phyloP scores from a whole-genome alignment of 2,888 invertebrate species.

The Nomada fucata region DNA sequence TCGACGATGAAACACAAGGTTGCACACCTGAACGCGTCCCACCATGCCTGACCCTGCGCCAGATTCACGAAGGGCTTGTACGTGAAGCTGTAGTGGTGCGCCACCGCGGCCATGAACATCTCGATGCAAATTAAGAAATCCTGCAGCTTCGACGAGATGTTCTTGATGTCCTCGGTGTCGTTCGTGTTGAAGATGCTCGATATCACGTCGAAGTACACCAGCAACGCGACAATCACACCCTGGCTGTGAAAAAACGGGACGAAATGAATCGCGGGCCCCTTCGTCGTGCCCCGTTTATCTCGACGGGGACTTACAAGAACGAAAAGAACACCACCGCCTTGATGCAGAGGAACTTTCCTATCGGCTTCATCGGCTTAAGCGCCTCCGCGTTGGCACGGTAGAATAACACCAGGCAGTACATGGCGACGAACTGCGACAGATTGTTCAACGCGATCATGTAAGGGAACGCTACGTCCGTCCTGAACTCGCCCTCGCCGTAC shows the following conservation, averaged over 20 bases:
- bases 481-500: constrained; percentile 96
- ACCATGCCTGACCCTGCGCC: constrained; percentile 83
- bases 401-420: constrained; percentile 98
- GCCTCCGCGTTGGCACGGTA: constrained; percentile 95
- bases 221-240: constrained; percentile 94
- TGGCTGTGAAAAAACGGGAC: constrained; percentile 87
- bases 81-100: constrained; percentile 98
- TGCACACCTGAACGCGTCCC: constrained; percentile 82
- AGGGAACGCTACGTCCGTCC: constrained; percentile 93
- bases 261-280: neutral
- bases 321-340: constrained; percentile 99
- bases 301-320: constrained; percentile 93
- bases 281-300: neutral
- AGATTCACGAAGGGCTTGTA: constrained; percentile 92
- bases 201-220: constrained; percentile 93
- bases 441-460: constrained; percentile 96
- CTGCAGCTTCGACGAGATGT: constrained; percentile 93
- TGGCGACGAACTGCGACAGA: constrained; percentile 96
- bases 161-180: constrained; percentile 88
- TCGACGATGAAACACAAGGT: neutral
- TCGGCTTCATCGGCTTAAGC: constrained; percentile 95
- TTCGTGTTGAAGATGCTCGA: constrained; percentile 90
- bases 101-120: constrained; percentile 98
- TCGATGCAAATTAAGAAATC: constrained; percentile 98
- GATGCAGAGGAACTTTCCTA: constrained; percentile 98